These are phyloP conservation scores for Lethocerus indicus DNA, from an alignment of 1,140 invertebrate species.

Conservation along the genomic window DNA sequence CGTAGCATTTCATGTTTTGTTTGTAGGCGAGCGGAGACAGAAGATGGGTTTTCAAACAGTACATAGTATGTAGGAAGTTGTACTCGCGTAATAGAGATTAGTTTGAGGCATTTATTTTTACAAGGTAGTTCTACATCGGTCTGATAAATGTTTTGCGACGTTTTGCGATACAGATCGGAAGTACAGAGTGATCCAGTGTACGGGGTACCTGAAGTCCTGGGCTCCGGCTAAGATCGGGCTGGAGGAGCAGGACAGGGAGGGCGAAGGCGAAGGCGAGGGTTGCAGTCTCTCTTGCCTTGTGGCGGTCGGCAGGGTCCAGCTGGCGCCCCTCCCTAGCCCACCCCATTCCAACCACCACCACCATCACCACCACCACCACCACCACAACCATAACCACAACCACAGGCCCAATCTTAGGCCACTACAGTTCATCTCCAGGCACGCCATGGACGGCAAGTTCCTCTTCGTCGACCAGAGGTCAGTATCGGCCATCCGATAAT, in stretches of 20 bases:
- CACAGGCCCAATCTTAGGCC: slow-evolving; percentile 19
- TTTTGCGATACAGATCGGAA: slow-evolving; percentile 40
- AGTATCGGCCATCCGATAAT: too few species aligned
- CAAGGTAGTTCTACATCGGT: neutral
- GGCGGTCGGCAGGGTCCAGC: slow-evolving; percentile 54
- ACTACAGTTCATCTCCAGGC: slow-evolving; percentile 39
- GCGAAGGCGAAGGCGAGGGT: slow-evolving; percentile 48
- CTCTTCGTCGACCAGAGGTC: slow-evolving; percentile 52
- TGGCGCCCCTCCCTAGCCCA: slow-evolving; percentile 20
- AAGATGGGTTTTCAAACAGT: neutral
- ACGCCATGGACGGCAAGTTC: slow-evolving; percentile 40
- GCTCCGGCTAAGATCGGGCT: slow-evolving; percentile 55
- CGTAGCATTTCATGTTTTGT: too few species aligned
- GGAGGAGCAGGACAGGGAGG: slow-evolving; percentile 34
- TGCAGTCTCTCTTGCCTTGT: slow-evolving; percentile 74
- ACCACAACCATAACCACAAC: too few species aligned
- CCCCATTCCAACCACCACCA: too few species aligned
- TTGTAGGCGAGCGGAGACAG: too few species aligned
- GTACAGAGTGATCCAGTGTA: slow-evolving; percentile 70
- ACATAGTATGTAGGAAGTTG: neutral
- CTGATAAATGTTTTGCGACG: neutral
- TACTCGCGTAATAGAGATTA: too few species aligned
- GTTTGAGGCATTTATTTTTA: too few species aligned
- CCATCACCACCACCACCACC: too few species aligned
- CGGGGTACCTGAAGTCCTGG: slow-evolving; percentile 87